Evolutionary conservation across 2,888 invertebrate genomes (phyloP).

Genomic region (Papilio demoleus): DNA sequence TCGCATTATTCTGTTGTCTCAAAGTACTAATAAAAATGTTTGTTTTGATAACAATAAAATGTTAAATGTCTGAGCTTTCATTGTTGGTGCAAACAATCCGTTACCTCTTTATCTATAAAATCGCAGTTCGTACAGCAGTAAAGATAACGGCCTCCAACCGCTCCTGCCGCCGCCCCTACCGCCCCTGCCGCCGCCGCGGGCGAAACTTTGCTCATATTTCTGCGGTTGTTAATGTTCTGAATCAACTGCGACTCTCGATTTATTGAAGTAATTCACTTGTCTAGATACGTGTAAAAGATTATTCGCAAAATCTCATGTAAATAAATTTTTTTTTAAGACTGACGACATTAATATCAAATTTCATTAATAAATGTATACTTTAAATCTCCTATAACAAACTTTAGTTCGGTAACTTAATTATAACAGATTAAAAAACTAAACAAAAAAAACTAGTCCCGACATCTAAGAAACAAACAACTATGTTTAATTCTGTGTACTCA

Average conservation of each 20-base stretch:
- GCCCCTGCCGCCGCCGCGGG: not conserved
- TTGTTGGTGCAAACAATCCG: slow-evolving; percentile 20
- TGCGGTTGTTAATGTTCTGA: slow-evolving; percentile 31
- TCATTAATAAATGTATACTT: no score
- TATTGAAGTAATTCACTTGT: slow-evolving; percentile 27
- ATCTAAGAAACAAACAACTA: slow-evolving; percentile 9
- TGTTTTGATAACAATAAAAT: slow-evolving; percentile 15
- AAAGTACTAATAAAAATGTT: slow-evolving; percentile 4
- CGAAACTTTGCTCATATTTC: slow-evolving; percentile 33
- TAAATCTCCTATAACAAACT: no score
- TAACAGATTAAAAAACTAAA: not conserved
- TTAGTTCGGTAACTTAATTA: not conserved
- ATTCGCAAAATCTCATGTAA: slow-evolving; percentile 7
- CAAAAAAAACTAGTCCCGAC: not conserved
- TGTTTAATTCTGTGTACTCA: slow-evolving; percentile 1
- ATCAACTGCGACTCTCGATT: slow-evolving; percentile 8
- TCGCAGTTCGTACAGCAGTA: slow-evolving; percentile 20
- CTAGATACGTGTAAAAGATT: slow-evolving; percentile 13
- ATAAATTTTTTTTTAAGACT: not conserved
- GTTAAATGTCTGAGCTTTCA: slow-evolving; percentile 11
- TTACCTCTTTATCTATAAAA: slow-evolving; percentile 23
- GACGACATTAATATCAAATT: not conserved
- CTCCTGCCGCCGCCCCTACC: not conserved
- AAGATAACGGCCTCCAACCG: slow-evolving; percentile 9
- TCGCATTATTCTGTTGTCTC: slow-evolving; percentile 1